Conservation (phyloP, 2,888 invertebrate species). For the Limenitis camilla region DNA sequence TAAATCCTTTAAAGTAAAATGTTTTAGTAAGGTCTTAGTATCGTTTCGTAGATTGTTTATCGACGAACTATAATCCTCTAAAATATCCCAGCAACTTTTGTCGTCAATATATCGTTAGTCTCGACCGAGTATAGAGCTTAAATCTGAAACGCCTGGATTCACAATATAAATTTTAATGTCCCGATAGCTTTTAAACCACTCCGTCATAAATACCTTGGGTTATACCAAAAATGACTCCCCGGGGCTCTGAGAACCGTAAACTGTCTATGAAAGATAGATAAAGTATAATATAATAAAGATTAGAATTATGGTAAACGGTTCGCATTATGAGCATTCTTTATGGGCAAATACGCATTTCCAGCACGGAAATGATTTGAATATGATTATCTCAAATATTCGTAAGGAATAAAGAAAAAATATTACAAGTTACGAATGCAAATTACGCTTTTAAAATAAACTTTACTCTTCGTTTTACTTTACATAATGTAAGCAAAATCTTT, state of each 20-base stretch:
- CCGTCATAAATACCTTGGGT: conserved; percentile 24
- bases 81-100: conserved; percentile 43
- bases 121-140: conserved; percentile 31
- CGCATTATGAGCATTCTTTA: conserved; percentile 19
- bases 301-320: conserved; percentile 43
- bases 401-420: not conserved
- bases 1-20: not conserved
- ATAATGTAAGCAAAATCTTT: too few species aligned
- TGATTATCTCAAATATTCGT: conserved; percentile 3
- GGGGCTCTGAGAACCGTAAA: conserved; percentile 22
- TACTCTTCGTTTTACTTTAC: not conserved
- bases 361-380: conserved; percentile 8
- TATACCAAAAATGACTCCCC: conserved; percentile 22
- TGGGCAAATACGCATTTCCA: conserved; percentile 10
- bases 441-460: not conserved
- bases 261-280: conserved; percentile 33
- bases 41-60: conserved; percentile 3
- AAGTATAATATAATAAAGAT: conserved; percentile 52
- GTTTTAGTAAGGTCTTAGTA: not conserved
- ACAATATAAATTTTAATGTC: conserved; percentile 24
- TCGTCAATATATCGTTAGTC: conserved; percentile 54
- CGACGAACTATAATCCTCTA: conserved; percentile 1
- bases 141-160: conserved; percentile 17
- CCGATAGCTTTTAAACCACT: conserved; percentile 21
- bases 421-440: not conserved